A percentile compares a stretch with the other conserved stretches of the same genome.
These are phyloP conservation scores for Ceratotherium simum DNA, from an alignment of 2,113 vertebrate genomes.

Conservation along the genomic window DNA sequence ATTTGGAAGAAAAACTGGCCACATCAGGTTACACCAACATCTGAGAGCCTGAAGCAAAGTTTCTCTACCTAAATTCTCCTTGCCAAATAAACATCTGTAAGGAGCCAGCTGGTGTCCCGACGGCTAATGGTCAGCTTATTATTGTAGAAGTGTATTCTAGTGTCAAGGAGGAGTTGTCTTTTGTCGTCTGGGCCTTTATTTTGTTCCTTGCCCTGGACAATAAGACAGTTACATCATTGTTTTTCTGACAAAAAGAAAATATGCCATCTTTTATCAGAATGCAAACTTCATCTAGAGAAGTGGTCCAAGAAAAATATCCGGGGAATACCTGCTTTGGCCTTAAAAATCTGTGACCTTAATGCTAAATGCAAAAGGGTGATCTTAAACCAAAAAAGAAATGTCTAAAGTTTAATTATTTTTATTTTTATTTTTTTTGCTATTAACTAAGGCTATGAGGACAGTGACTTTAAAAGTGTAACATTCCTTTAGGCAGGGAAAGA, in stretches of 20 bases:
- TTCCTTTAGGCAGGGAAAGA: slow-evolving; percentile 54
- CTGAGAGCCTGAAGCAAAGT: neutral
- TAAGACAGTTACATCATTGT: neutral
- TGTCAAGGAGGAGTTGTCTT: neutral
- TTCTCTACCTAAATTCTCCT: neutral
- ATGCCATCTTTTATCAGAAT: slow-evolving; percentile 4
- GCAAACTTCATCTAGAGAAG: neutral
- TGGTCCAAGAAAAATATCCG: neutral
- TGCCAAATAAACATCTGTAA: neutral
- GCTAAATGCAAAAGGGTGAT: slow-evolving; percentile 15
- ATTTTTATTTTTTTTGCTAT: neutral
- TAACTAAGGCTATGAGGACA: slow-evolving; percentile 17
- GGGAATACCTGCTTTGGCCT: neutral
- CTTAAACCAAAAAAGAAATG: slow-evolving; percentile 51
- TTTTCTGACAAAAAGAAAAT: slow-evolving; percentile 36
- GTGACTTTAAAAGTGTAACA: slow-evolving; percentile 69
- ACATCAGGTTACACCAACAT: neutral
- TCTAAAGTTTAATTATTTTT: neutral
- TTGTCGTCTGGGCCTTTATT: neutral
- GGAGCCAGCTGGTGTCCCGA: neutral
- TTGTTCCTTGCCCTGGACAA: neutral
- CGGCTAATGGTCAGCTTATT: neutral
- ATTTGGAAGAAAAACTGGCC: neutral
- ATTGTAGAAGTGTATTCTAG: neutral
- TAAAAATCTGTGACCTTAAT: neutral